Evolutionary conservation across 2,797 vertebrate genomes (phyloP), one percentile per base, ranked within the genome.

Genomic region (Gymnocypris eckloni): DNA sequence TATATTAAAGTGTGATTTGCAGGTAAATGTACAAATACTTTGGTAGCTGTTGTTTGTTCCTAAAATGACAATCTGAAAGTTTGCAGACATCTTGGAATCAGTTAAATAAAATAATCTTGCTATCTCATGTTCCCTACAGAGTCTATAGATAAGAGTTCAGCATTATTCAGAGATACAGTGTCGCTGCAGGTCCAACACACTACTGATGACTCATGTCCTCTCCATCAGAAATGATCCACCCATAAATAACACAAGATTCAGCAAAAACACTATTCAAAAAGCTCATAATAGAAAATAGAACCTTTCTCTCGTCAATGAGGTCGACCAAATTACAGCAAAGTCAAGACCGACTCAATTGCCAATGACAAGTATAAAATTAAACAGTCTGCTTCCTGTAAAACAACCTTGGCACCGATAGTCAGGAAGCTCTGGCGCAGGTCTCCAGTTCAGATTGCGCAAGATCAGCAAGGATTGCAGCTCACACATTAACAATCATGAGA

Each of bases 401-500:
- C 67, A 82, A 88, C 80, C 71, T 52, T 66, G 79, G 56, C 41
- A 64, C 64, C 39, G n/a, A 56, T 20, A n/a, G 66, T 16, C 79
- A 84, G 86, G 85, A 90, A 86, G 70, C 82, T 77, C 50, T 72
- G 54, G 37, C 66, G 45, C 81, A 84, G 75, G 84, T 80, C 86
- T 81, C 41, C 43, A 82, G 86, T 86, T 91, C 90, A 75, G 67
- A 86, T 90, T 91, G 81, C 86, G 64, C 90, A 66, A 82, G 81
- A 84, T 89, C 90, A 91, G 90, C 87, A 79, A 79, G 70, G 50
- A 79, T 61, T 33, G 80, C 48, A 61, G 80, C 86, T 83, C 70
- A 16, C 56, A 81, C 84, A 85, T 64, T 83, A 69, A 75, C 75
- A 82, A 81, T 43, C 56, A 52, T 50, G 81, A 80, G 66, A 64